Percentiles rank a stretch among this genome's conserved stretches.
Conservation (phyloP, 2,113 vertebrate genomes). For the Alligator mississippiensis region DNA sequence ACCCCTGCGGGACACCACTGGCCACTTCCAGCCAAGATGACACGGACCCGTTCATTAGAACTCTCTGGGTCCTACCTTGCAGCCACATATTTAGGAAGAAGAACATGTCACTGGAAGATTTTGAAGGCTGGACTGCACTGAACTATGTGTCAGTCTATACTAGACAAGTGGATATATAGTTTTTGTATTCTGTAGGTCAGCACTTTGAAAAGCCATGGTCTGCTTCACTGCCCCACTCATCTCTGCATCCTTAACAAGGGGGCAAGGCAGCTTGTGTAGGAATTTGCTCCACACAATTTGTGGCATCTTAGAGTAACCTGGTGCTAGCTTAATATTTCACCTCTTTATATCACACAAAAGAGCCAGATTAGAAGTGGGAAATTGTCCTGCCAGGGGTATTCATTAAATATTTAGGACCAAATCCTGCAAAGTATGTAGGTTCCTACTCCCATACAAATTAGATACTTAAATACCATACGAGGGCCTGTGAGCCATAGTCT, state of each 20-base stretch:
- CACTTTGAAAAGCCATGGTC: background rate
- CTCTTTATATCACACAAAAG: background rate
- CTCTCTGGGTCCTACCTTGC: too few species aligned
- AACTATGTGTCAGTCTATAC: background rate
- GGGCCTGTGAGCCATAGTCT: constrained; percentile 15
- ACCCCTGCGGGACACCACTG: too few species aligned
- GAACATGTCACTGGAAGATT: background rate
- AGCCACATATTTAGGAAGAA: background rate
- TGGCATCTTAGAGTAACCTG: rapidly evolving
- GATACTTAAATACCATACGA: background rate
- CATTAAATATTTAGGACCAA: background rate
- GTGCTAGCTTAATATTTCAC: background rate
- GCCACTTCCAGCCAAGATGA: too few species aligned
- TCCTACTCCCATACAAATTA: background rate
- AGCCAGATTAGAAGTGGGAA: background rate
- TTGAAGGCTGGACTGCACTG: background rate
- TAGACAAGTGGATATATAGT: rapidly evolving
- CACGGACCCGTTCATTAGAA: too few species aligned
- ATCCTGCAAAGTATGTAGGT: background rate
- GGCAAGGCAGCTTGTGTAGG: background rate
- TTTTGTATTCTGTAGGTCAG: background rate
- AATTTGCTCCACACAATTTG: background rate
- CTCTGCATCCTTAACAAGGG: background rate
- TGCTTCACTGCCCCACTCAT: background rate
- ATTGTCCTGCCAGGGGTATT: background rate